Evolutionary conservation across 1,140 invertebrate genomes (phyloP), one percentile per base, ranked within the genome.

Genomic region (Listronotus bonariensis): DNA sequence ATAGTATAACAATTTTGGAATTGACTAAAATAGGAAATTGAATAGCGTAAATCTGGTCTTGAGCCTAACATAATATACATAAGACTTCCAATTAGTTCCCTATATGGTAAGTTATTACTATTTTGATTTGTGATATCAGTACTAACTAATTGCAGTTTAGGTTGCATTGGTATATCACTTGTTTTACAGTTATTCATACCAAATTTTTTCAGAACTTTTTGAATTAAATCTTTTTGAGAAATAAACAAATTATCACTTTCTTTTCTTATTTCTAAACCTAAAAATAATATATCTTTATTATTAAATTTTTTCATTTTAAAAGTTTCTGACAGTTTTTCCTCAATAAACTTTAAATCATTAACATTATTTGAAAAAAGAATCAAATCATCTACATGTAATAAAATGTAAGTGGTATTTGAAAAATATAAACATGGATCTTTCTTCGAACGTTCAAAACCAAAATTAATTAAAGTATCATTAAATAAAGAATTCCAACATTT

Each of bases 31-130:
- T 73, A 72, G 41, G 62, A 72, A 1, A 80, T 76, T 20, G 75
- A 69, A 65, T 70, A 81, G 26, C 74, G 67, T 40, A 82, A 76
- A 68, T 82, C 79, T 34, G 79, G 79, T 65, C 79, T 54, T 6
- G 77, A 76, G 8, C 69, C 64, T 36, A 77, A 68, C 18, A 78
- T 68, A 12, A 79, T 51, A 65, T 80, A 80, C 65, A 81, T 72
- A 14, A 82, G 68, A 9, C 58, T 67, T 41, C 77, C 77, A 53
- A 80, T 74, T 32, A 79, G 55, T 65, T 74, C 68, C 59, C 69
- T 71, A 68, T 77, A 79, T 31, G 72, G 67, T 42, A 71, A 17
- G 17, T 64, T 26, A 3, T 26, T 26, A 26, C 5, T 26, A 26
- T 26, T 26, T 26, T 26, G 20, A 26, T 5, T 3, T 5, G 1